Evolutionary conservation across 2,113 vertebrate species (phyloP), one percentile per base, ranked within the genome.

Genomic region (Ranitomeya imitator): DNA sequence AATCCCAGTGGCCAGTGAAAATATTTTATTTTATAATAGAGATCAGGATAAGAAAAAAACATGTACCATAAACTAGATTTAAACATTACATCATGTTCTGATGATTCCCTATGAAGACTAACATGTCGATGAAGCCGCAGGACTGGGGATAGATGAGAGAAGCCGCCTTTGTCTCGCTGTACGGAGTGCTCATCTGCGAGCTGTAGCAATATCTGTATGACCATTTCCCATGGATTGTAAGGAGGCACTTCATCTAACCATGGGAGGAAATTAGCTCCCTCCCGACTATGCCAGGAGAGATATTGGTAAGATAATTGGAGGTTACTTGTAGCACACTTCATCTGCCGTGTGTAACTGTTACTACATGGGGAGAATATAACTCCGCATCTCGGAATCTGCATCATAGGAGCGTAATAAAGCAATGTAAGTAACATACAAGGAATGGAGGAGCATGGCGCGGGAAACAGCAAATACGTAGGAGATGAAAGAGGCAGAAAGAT

Each of bases 281-380:
- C 16, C 88, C 1, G 77, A 88, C 57, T 13, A 21, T 77, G 3
- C 37, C 78, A 86, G 37, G 76, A 59, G 52, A 59, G 86, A 87
- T 89, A 82, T 88, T 88, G 82, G 87, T 45, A 79, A 74, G 89
- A 85, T 77, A 10, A 78, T 89, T 81, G 87, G 67, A 83, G 84
- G 52, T 52, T 80, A 86, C 88, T 88, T 18, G 74, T 69, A 73
- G 85, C 18, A 0, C 86, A 86, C 77, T 10, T 23, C 88, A 57
- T 37, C 90, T 82, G 86, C 87, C 85, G 23, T 80, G 83, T 81
- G 79, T 85, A 76, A 88, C 77, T 83, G 91, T 88, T 91, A 84
- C 90, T 91, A 90, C 90, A 19, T 0, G 59, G 86, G 82, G 88
- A 91, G 91, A 91, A 89, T 61, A 52, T 87, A 57, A 19, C 85